Conservation (phyloP, 2,797 vertebrate genomes). For the Coregonus ussuriensis region DNA sequence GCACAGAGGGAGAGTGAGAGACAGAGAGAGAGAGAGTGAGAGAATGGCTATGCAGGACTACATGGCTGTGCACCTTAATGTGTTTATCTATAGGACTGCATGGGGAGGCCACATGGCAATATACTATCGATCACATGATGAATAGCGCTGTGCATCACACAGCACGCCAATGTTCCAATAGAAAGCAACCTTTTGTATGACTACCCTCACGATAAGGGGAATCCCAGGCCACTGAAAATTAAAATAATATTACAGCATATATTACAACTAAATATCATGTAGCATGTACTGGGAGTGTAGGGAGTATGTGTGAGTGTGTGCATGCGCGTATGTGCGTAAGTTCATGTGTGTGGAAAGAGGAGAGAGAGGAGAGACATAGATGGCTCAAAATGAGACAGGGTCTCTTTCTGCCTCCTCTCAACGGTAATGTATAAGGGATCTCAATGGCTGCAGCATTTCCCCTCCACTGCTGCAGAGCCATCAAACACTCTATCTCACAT, state of each 20-base stretch:
- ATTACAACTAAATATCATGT: background rate
- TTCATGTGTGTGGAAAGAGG: background rate
- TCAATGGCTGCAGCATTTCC: conserved; percentile 17
- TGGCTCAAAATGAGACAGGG: background rate
- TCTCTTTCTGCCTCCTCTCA: background rate
- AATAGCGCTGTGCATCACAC: background rate
- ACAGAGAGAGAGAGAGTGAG: background rate
- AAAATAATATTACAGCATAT: no score
- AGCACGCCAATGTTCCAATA: background rate
- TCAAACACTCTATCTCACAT: background rate
- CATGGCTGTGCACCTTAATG: no score
- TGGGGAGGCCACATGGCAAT: background rate
- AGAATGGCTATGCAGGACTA: background rate
- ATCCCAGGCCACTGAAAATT: no score
- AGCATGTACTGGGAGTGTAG: conserved; percentile 7
- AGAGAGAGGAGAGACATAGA: background rate
- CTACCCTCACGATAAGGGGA: no score
- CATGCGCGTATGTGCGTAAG: conserved; percentile 1
- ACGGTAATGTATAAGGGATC: background rate
- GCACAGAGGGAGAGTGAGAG: background rate
- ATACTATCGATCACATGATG: background rate
- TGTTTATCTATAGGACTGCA: no score
- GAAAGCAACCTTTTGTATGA: background rate
- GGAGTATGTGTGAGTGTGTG: background rate
- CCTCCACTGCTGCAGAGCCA: conserved; percentile 9